A percentile compares a stretch with the other conserved stretches of the same genome.
These are phyloP conservation scores for Leptatherina wallacei DNA, from an alignment of 2,797 vertebrate genomes.

Conservation along the genomic window DNA sequence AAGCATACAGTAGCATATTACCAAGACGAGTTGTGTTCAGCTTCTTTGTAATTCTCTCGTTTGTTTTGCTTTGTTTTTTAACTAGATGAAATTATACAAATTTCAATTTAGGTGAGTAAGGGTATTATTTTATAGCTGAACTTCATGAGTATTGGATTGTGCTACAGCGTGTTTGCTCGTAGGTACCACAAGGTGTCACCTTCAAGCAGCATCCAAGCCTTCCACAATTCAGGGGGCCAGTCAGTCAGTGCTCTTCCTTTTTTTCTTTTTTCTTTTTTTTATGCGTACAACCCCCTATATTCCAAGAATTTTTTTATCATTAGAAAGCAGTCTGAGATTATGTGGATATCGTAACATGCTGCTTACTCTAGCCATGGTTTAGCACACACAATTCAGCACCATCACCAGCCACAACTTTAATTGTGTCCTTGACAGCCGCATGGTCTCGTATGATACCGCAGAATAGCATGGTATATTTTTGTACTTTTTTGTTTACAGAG, in stretches of 20 bases:
- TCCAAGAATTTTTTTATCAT: background rate
- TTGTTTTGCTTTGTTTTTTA: background rate
- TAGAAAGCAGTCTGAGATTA: background rate
- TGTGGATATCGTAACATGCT: background rate
- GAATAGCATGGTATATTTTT: no score
- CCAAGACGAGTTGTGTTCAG: background rate
- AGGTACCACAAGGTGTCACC: slow-evolving; percentile 33
- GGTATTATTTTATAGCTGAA: background rate
- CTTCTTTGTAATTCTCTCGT: background rate
- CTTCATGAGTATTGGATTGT: background rate
- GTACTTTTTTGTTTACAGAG: no score
- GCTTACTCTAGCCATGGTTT: background rate
- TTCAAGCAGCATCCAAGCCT: background rate
- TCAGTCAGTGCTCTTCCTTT: no score
- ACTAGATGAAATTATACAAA: background rate
- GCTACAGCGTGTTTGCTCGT: background rate
- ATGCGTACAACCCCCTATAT: background rate
- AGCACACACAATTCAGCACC: background rate
- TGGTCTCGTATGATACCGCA: no score
- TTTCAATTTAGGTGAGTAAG: background rate
- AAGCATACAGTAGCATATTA: background rate
- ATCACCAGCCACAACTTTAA: background rate
- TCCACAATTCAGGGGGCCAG: background rate
- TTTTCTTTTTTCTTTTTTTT: background rate
- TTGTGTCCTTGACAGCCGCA: no score